Evolutionary conservation across 2,113 vertebrate genomes (phyloP).

Genomic region (Malurus melanocephalus): DNA sequence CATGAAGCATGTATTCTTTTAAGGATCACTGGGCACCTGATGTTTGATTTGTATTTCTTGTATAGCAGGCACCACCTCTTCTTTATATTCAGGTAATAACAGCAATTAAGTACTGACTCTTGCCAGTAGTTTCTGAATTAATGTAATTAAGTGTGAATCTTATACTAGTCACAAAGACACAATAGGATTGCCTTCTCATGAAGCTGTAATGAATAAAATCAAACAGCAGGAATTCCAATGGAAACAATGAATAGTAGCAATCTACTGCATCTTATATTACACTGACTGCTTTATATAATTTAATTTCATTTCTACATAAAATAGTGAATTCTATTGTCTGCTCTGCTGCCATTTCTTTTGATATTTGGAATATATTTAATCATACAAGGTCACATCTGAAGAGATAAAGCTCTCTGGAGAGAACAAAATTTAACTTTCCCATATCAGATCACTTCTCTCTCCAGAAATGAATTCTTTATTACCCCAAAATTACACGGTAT

Average conservation of each 20-base stretch:
- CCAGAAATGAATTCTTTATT: slow-evolving; percentile 80
- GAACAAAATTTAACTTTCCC: slow-evolving; percentile 77
- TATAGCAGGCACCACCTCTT: not conserved
- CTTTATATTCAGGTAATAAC: slow-evolving; percentile 5
- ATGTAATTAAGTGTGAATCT: slow-evolving; percentile 54
- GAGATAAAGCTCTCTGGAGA: slow-evolving; percentile 73
- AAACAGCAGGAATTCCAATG: slow-evolving; percentile 66
- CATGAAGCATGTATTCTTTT: not conserved
- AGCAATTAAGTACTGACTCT: slow-evolving; percentile 35
- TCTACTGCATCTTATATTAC: slow-evolving; percentile 69
- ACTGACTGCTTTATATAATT: slow-evolving; percentile 73
- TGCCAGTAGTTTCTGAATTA: slow-evolving; percentile 31
- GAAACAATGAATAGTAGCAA: slow-evolving; percentile 65
- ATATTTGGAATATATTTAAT: slow-evolving; percentile 82
- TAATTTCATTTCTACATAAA: slow-evolving; percentile 74
- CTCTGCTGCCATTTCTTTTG: slow-evolving; percentile 71
- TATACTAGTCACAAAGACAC: slow-evolving; percentile 54
- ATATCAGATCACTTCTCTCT: slow-evolving; percentile 68
- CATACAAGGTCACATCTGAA: slow-evolving; percentile 80
- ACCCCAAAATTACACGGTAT: slow-evolving; percentile 78
- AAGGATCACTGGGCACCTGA: not conserved
- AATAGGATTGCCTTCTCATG: slow-evolving; percentile 50
- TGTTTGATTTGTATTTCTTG: not conserved
- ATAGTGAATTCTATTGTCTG: slow-evolving; percentile 74
- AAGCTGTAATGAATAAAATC: slow-evolving; percentile 68